A percentile compares a stretch with the other conserved stretches of the same genome.
These are phyloP conservation scores for Euwallacea fornicatus DNA, from an alignment of 1,140 invertebrate species.

Conservation along the genomic window DNA sequence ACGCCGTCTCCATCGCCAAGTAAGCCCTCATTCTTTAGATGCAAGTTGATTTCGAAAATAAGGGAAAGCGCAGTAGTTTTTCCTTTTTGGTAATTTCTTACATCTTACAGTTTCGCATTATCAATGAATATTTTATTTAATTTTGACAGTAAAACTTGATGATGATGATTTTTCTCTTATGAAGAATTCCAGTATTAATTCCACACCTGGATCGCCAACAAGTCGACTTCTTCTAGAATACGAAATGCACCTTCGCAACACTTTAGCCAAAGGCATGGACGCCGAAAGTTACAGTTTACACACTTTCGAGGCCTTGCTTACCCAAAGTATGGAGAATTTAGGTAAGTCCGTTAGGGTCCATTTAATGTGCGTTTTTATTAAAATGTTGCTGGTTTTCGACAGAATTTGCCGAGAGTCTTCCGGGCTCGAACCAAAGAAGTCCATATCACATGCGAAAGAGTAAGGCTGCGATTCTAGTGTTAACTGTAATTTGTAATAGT, in stretches of 20 bases:
- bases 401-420: conserved; percentile 85
- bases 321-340: conserved; percentile 94
- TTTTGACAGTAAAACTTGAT: background rate
- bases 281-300: conserved; percentile 92
- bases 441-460: conserved; percentile 78
- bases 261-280: conserved; percentile 91
- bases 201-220: conserved; percentile 83
- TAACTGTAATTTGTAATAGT: conserved; percentile 1
- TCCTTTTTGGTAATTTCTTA: background rate
- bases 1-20: conserved; percentile 57
- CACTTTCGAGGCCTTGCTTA: conserved; percentile 88
- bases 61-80: background rate
- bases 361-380: background rate
- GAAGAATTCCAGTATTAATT: conserved; percentile 57
- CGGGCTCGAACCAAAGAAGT: conserved; percentile 77
- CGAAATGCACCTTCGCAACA: conserved; percentile 93
- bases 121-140: background rate
- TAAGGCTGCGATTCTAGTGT: conserved; percentile 57
- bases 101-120: background rate
- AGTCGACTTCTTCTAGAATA: conserved; percentile 87
- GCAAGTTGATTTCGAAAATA: background rate
- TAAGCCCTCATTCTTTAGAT: conserved; percentile 39
- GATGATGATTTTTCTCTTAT: conserved; percentile 8
- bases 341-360: conserved; percentile 57
- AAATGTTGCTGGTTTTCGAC: background rate